These are phyloP conservation scores for Siderastrea radians DNA, from an alignment of 92 coral and sea anemone species.

Conservation along the genomic window DNA sequence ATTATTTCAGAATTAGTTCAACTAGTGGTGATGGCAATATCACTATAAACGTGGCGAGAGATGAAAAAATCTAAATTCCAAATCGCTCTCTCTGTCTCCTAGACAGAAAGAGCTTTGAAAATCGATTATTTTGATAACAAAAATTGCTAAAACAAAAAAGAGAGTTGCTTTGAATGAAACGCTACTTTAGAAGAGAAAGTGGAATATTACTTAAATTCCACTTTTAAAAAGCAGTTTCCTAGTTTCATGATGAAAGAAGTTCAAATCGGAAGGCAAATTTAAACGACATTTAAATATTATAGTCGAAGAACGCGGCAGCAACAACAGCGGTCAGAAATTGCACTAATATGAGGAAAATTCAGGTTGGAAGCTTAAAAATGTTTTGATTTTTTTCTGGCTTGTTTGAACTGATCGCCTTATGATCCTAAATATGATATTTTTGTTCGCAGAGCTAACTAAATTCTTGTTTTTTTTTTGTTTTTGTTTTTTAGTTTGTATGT, in stretches of 20 bases:
- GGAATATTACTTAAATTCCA: neutral
- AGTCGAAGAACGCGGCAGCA: neutral
- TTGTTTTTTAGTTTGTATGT: too few relatives aligned
- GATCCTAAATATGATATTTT: too few relatives aligned
- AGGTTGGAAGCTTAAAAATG: too few relatives aligned
- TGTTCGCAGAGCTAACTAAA: too few relatives aligned
- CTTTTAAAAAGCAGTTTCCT: conserved; percentile 1
- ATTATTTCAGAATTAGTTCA: too few relatives aligned
- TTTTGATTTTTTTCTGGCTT: too few relatives aligned
- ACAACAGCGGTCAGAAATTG: neutral
- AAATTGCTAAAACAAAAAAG: neutral
- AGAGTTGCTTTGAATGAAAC: neutral
- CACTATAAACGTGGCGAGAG: too few relatives aligned
- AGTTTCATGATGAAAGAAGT: neutral
- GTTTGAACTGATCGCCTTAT: too few relatives aligned
- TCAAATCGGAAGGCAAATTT: neutral
- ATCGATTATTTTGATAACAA: neutral
- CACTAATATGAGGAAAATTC: too few relatives aligned
- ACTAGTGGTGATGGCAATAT: too few relatives aligned
- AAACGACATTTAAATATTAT: neutral
- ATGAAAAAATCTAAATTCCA: conserved; percentile 33
- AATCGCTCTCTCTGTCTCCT: conserved; percentile 6
- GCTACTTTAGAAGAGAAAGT: neutral
- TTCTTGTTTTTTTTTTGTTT: too few relatives aligned
- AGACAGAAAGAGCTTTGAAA: conserved; percentile 5